phyloP scores from a whole-genome alignment of 2,888 invertebrate species.

The Dicranocentrus wangi region DNA sequence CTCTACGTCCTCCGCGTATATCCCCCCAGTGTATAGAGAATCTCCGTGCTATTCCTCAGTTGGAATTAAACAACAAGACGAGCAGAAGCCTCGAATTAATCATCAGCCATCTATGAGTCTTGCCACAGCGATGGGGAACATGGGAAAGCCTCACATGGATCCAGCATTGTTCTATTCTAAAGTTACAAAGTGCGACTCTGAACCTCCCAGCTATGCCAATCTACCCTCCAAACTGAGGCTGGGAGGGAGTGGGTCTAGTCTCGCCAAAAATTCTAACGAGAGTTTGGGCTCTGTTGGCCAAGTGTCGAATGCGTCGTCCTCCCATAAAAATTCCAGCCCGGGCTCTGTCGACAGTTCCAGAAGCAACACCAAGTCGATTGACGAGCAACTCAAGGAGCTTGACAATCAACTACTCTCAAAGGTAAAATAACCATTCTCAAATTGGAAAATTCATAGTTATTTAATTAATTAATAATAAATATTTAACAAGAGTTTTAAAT shows the following conservation, averaged over 20 bases:
- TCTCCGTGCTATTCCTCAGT: constrained; percentile 68
- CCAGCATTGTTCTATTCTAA: constrained; percentile 71
- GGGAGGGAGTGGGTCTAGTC: constrained; percentile 72
- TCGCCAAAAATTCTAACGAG: constrained; percentile 72
- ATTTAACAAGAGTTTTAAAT: background rate
- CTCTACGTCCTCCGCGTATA: constrained; percentile 48
- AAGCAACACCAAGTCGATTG: constrained; percentile 76
- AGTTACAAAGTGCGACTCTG: constrained; percentile 71
- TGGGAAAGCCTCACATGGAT: constrained; percentile 59
- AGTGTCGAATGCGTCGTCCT: constrained; percentile 58
- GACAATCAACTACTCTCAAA: constrained; percentile 85
- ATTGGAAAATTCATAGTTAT: background rate
- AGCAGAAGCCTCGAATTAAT: constrained; percentile 57
- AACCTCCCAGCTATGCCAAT: constrained; percentile 72
- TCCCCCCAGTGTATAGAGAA: constrained; percentile 65
- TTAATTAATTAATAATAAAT: constrained; percentile 8
- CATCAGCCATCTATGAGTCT: constrained; percentile 70
- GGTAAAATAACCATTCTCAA: constrained; percentile 75
- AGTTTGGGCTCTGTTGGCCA: constrained; percentile 69
- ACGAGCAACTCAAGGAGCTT: constrained; percentile 87
- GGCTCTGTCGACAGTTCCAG: constrained; percentile 67
- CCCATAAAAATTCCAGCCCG: constrained; percentile 67
- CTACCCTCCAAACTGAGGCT: constrained; percentile 70
- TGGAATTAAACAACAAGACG: constrained; percentile 40
- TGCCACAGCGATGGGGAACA: constrained; percentile 65